These are phyloP conservation scores for Propsilocerus akamusi DNA, from an alignment of 1,140 invertebrate species.

Conservation along the genomic window DNA sequence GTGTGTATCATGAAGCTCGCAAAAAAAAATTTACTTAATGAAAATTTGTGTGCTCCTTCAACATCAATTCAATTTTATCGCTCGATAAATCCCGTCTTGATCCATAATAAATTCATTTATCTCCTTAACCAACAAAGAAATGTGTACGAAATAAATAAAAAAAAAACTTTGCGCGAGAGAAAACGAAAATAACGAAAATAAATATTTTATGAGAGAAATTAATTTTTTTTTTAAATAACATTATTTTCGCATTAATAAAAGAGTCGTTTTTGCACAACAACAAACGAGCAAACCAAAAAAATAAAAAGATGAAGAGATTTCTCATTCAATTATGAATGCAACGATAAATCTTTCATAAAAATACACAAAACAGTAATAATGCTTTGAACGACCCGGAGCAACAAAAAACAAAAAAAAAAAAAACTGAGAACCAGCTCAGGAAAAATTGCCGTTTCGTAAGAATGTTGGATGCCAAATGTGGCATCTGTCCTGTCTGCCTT, in stretches of 20 bases:
- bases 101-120: not conserved
- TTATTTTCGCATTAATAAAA: slow-evolving; percentile 2
- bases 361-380: not conserved
- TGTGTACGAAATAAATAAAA: not conserved
- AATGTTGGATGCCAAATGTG: no score
- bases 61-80: slow-evolving; percentile 3
- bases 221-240: slow-evolving; percentile 4
- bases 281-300: not conserved
- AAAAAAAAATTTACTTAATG: not conserved
- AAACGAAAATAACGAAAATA: not conserved
- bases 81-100: slow-evolving; percentile 1
- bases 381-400: not conserved
- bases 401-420: not conserved
- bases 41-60: not conserved
- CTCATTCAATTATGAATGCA: slow-evolving; percentile 4
- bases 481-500: not conserved
- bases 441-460: no score
- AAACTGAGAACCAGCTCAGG: not conserved
- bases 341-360: not conserved
- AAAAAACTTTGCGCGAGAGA: not conserved
- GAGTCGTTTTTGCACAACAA: not conserved
- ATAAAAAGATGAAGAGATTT: not conserved
- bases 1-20: not conserved
- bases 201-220: slow-evolving; percentile 2
- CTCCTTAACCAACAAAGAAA: not conserved